Evolutionary conservation across 1,140 invertebrate species (phyloP).

Genomic region (Cecropterus lyciades): DNA sequence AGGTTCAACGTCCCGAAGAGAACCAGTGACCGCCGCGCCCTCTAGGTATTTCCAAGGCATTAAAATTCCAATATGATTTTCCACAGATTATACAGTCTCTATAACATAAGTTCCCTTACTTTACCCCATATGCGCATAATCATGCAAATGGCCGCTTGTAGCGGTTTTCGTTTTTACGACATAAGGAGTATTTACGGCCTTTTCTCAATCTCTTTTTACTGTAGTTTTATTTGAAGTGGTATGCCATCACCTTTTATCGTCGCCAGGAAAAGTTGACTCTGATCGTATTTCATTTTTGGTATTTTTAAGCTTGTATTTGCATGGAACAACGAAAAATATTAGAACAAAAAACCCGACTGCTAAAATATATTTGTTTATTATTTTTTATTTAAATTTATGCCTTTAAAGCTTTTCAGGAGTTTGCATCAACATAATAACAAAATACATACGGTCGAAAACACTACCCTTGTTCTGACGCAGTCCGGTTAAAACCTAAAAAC

Average conservation of each 20-base stretch:
- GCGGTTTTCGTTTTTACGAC: slow-evolving; percentile 31
- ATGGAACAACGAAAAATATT: too few relatives aligned
- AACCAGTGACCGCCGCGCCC: background rate
- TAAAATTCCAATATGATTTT: slow-evolving; percentile 39
- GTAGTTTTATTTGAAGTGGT: slow-evolving; percentile 5
- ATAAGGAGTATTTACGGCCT: slow-evolving; percentile 10
- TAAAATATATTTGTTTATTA: too few relatives aligned
- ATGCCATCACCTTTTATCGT: background rate
- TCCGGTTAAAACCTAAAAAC: too few relatives aligned
- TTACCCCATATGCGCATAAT: slow-evolving; percentile 41
- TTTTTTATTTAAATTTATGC: too few relatives aligned
- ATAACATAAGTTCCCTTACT: slow-evolving; percentile 30
- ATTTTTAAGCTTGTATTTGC: too few relatives aligned
- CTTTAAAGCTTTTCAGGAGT: too few relatives aligned
- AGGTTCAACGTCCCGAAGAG: slow-evolving; percentile 10
- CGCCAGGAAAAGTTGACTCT: too few relatives aligned
- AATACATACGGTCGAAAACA: too few relatives aligned
- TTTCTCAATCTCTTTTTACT: slow-evolving; percentile 22
- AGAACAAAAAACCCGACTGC: too few relatives aligned
- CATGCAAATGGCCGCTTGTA: slow-evolving; percentile 36
- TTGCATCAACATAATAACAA: too few relatives aligned
- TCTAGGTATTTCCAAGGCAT: slow-evolving; percentile 7
- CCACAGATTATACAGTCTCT: slow-evolving; percentile 24
- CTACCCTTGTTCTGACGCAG: too few relatives aligned
- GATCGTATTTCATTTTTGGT: background rate